Evolutionary conservation across 2,888 invertebrate species (phyloP), one percentile per base, ranked within the genome.

Genomic region (Agonopterix subpropinquella): DNA sequence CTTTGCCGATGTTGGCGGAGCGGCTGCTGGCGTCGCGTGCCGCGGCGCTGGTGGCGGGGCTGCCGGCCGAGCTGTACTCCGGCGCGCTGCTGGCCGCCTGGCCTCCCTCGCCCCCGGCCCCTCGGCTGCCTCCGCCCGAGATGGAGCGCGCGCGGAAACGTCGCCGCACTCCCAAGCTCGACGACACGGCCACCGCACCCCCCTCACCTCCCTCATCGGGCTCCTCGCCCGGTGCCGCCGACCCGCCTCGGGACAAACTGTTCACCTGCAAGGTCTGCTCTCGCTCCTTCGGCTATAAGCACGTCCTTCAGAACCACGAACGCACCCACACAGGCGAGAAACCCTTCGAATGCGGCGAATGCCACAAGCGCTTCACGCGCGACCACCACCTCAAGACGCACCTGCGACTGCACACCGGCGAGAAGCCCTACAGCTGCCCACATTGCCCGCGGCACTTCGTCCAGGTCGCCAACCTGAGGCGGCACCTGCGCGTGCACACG

Each of bases 281-380:
- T 53, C 92, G 96, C 58, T 95, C 95, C 9, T 97, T 97, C 70
- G 97, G 97, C 45, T 97, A 97, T 89, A 97, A 97, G 71, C 97
- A 97, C 80, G 97, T 97, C 13, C 89, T 97, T 46, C 97, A 97
- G 80, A 97, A 97, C 74, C 97, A 97, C 80, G 97, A 97, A 70
- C 92, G 97, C 61, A 98, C 97, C 0, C 97, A 97, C 77, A 97
- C 97, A 0, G 97, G 97, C 0, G 97, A 97, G 73, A 97, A 97
- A 68, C 97, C 97, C 0, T 97, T 97, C 84, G 95, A 96, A 73
- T 97, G 97, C 69, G 93, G 93, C 36, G 95, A 96, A 77, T 97
- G 97, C 73, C 94, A 96, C 74, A 97, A 97, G 78, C 91, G 96
- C 57, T 97, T 97, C 80, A 97, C 97, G 1, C 91, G 97, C 46